A percentile compares a stretch with the other conserved stretches of the same genome.
Conservation (phyloP, 2,888 invertebrate species). For the Orthosia gothica region DNA sequence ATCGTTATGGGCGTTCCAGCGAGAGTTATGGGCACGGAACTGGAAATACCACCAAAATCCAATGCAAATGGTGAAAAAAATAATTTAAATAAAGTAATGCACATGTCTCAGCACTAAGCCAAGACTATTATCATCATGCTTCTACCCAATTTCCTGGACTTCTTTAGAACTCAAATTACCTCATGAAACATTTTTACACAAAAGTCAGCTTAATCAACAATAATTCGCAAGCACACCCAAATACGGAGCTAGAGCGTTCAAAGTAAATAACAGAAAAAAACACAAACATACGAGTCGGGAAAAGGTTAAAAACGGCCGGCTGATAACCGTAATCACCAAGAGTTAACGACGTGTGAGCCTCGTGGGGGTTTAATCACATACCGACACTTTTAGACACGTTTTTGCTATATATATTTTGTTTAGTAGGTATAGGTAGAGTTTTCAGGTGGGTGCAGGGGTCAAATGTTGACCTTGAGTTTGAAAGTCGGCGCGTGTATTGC, state of each 20-base stretch:
- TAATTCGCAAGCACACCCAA: constrained; percentile 29
- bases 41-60: too few species aligned
- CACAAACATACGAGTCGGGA: constrained; percentile 48
- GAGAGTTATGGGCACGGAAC: too few species aligned
- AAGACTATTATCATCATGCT: too few species aligned
- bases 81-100: too few species aligned
- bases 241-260: constrained; percentile 8
- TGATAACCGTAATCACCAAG: constrained; percentile 68
- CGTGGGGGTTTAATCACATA: constrained; percentile 57
- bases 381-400: constrained; percentile 58
- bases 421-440: not conserved
- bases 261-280: constrained; percentile 44
- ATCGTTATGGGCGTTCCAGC: too few species aligned
- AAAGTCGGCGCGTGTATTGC: too few species aligned
- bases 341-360: constrained; percentile 57
- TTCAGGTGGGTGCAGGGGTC: not conserved
- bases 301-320: constrained; percentile 60
- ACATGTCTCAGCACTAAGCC: too few species aligned
- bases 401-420: constrained; percentile 44
- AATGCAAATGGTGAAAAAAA: too few species aligned
- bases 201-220: not conserved
- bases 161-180: too few species aligned
- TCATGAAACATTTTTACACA: not conserved
- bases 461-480: not conserved
- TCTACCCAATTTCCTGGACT: too few species aligned